A percentile compares a stretch with the other conserved stretches of the same genome.
phyloP scores from a whole-genome alignment of 2,888 invertebrate genomes.

The Pyrochroa serraticornis region DNA sequence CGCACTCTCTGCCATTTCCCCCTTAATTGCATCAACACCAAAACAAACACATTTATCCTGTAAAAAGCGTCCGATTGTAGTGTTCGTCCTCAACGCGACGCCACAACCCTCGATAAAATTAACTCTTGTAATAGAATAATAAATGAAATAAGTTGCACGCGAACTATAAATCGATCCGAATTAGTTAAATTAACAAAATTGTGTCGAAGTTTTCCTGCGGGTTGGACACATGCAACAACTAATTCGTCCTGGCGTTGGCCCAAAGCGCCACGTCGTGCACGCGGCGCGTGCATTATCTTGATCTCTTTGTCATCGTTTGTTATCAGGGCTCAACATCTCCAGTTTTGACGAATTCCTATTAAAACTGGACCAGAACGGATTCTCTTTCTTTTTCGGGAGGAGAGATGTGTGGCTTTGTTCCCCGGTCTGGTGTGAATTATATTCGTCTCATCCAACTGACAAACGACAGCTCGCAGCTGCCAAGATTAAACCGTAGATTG shows the following conservation, averaged over 20 bases:
- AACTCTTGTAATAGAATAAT: slow-evolving; percentile 40
- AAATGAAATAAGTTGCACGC: slow-evolving; percentile 29
- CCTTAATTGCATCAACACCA: slow-evolving; percentile 11
- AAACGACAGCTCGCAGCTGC: slow-evolving; percentile 42
- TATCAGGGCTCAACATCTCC: slow-evolving; percentile 35
- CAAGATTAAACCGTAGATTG: slow-evolving; percentile 41
- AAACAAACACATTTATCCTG: not conserved
- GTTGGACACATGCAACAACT: slow-evolving; percentile 8
- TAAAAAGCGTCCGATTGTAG: slow-evolving; percentile 17
- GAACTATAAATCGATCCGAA: slow-evolving; percentile 13
- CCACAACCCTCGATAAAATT: slow-evolving; percentile 30
- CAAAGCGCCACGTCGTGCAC: slow-evolving; percentile 21
- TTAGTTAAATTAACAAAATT: slow-evolving; percentile 13
- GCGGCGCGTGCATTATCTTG: slow-evolving; percentile 36
- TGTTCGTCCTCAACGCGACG: slow-evolving; percentile 8
- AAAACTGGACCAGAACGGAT: slow-evolving; percentile 35
- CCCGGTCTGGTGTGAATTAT: slow-evolving; percentile 30
- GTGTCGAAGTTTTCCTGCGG: not conserved
- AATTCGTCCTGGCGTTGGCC: slow-evolving; percentile 33
- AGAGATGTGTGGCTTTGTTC: slow-evolving; percentile 20
- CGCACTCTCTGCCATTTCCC: not conserved
- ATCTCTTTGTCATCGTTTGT: slow-evolving; percentile 39
- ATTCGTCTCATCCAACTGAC: slow-evolving; percentile 37
- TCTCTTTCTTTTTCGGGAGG: slow-evolving; percentile 5
- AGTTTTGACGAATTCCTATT: slow-evolving; percentile 41